These are phyloP conservation scores for Pseudorhombus dupliciocellatus DNA, from an alignment of 2,113 vertebrate genomes.

Conservation along the genomic window DNA sequence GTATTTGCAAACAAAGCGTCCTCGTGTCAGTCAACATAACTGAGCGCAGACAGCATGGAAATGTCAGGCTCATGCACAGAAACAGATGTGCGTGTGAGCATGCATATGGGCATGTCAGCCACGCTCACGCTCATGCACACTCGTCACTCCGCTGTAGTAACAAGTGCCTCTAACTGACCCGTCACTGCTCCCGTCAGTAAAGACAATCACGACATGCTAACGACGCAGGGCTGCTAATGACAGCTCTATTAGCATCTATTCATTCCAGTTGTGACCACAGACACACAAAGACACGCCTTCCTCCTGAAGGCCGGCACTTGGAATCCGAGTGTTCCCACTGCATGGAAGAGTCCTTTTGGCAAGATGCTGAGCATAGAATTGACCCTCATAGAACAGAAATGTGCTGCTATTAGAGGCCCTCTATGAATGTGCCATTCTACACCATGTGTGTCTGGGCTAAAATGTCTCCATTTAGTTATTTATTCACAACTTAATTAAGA, in stretches of 20 bases:
- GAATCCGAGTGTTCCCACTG: too few species aligned
- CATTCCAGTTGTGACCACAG: too few species aligned
- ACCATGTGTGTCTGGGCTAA: not conserved
- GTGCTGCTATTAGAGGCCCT: too few species aligned
- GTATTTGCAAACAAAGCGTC: slow-evolving; percentile 69
- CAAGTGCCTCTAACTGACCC: slow-evolving; percentile 43
- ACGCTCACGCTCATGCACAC: slow-evolving; percentile 19
- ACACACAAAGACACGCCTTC: too few species aligned
- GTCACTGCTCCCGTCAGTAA: too few species aligned
- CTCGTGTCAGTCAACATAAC: slow-evolving; percentile 61
- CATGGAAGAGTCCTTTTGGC: too few species aligned
- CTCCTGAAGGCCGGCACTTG: too few species aligned
- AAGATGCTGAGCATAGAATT: too few species aligned
- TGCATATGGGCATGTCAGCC: slow-evolving; percentile 56
- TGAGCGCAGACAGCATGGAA: slow-evolving; percentile 67
- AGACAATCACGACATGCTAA: slow-evolving; percentile 40
- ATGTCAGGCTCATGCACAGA: slow-evolving; percentile 62
- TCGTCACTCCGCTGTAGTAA: slow-evolving; percentile 25
- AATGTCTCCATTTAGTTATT: not conserved
- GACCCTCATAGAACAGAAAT: too few species aligned
- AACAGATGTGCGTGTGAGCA: slow-evolving; percentile 37
- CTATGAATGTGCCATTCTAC: too few species aligned
- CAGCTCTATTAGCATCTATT: slow-evolving; percentile 33
- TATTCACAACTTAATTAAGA: not conserved
- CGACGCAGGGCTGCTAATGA: slow-evolving; percentile 33